A percentile compares a stretch with the other conserved stretches of the same genome.
Conservation (phyloP, 2,888 invertebrate genomes). For the Himalopsyche tibetana region DNA sequence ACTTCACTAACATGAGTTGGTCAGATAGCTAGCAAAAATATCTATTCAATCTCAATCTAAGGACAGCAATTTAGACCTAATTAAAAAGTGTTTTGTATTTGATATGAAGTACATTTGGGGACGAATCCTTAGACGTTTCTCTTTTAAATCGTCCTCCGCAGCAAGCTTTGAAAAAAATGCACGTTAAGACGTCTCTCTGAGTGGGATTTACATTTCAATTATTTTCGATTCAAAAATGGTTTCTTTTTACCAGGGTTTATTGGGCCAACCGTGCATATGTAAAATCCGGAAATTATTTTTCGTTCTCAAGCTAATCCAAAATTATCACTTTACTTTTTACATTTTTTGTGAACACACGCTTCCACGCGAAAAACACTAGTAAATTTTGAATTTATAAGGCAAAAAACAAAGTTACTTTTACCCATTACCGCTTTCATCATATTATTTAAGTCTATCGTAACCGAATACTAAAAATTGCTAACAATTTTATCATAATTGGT, state of each 20-base stretch:
- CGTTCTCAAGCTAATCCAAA: neutral
- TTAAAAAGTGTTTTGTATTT: too few relatives aligned
- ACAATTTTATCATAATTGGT: too few relatives aligned
- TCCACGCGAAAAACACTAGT: too few relatives aligned
- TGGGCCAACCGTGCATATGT: slow-evolving; percentile 23
- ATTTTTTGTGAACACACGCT: neutral
- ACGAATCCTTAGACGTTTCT: neutral
- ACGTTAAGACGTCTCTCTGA: slow-evolving; percentile 26
- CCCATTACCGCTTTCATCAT: too few relatives aligned
- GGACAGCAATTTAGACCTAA: too few relatives aligned
- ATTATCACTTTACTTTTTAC: neutral
- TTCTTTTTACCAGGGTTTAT: slow-evolving; percentile 30
- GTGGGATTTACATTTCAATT: slow-evolving; percentile 45
- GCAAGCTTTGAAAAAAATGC: slow-evolving; percentile 38
- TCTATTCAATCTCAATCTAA: too few relatives aligned
- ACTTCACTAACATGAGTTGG: too few relatives aligned
- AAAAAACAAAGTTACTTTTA: too few relatives aligned
- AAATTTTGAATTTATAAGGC: too few relatives aligned
- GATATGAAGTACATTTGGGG: neutral
- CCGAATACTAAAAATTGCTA: too few relatives aligned
- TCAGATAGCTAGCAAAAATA: too few relatives aligned
- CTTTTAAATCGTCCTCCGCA: neutral
- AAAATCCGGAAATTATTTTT: neutral
- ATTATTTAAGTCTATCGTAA: too few relatives aligned
- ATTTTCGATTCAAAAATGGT: slow-evolving; percentile 42